Percentiles rank a stretch among this genome's conserved stretches.
Evolutionary conservation across 1,140 invertebrate genomes (phyloP).

Genomic region (Babylonia areolata): DNA sequence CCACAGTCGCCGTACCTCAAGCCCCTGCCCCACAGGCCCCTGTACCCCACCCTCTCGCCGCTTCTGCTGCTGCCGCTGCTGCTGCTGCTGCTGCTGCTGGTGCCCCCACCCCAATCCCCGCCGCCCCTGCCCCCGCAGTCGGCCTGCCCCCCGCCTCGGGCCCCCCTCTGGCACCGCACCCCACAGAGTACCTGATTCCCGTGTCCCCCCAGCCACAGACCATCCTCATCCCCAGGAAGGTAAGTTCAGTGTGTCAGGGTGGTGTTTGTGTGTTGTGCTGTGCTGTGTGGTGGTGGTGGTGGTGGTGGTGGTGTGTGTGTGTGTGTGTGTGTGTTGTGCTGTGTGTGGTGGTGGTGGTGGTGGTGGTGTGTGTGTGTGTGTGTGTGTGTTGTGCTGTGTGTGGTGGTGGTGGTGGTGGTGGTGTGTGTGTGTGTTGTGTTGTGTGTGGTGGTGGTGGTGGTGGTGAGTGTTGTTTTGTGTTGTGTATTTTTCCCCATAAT

Average conservation of each 20-base stretch:
- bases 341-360: too few species aligned
- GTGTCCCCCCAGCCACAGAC: slow-evolving; percentile 22
- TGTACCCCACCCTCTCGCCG: slow-evolving; percentile 43
- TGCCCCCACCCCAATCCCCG: slow-evolving; percentile 33
- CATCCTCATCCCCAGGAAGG: slow-evolving; percentile 23
- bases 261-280: too few species aligned
- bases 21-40: slow-evolving; percentile 41
- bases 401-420: too few species aligned
- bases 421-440: too few species aligned
- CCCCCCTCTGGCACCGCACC: background rate
- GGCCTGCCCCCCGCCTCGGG: background rate
- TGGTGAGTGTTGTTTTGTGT: too few species aligned
- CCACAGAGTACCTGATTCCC: slow-evolving; percentile 32
- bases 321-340: too few species aligned
- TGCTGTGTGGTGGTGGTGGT: too few species aligned
- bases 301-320: background rate
- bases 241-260: background rate
- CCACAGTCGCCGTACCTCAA: slow-evolving; percentile 45
- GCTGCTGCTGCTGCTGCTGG: slow-evolving; percentile 22
- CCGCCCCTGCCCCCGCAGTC: slow-evolving; percentile 12
- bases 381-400: too few species aligned
- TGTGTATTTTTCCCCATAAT: too few species aligned
- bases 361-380: too few species aligned
- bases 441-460: too few species aligned
- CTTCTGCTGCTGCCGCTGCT: slow-evolving; percentile 9